These are phyloP conservation scores for Phymatocera aterrima DNA, from an alignment of 2,888 invertebrate genomes.

Conservation along the genomic window DNA sequence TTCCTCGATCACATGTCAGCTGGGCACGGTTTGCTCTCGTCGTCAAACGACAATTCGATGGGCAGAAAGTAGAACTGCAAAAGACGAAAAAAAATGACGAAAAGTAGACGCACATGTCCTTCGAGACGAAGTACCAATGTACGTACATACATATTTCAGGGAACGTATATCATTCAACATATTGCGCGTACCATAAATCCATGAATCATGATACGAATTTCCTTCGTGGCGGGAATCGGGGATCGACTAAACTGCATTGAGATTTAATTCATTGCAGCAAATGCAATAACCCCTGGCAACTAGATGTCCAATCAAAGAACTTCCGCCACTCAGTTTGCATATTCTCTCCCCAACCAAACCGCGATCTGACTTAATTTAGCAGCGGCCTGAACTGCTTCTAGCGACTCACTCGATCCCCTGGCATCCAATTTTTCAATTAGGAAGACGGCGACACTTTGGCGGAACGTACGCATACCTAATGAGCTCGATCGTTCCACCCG, in stretches of 20 bases:
- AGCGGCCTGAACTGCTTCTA: background rate
- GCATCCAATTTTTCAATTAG: constrained; percentile 12
- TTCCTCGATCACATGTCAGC: no score
- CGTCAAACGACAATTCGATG: no score
- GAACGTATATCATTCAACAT: background rate
- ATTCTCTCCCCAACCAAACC: constrained; percentile 6
- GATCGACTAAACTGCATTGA: constrained; percentile 1
- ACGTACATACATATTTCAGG: no score
- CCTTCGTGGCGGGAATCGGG: background rate
- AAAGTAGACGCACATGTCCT: no score
- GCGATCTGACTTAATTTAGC: constrained; percentile 10
- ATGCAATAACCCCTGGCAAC: constrained; percentile 15
- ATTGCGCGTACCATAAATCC: background rate
- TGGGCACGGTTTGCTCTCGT: no score
- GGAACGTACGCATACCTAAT: background rate
- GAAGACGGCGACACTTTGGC: background rate
- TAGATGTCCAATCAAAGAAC: constrained; percentile 22
- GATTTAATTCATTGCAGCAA: constrained; percentile 30
- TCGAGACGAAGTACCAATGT: no score
- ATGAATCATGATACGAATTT: background rate
- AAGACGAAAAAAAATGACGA: no score
- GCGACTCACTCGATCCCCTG: background rate
- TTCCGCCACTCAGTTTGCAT: constrained; percentile 37
- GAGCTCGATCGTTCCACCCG: background rate
- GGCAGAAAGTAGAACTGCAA: no score